phyloP scores from a whole-genome alignment of 23 tunicate species.

The Ciona savignyi region DNA sequence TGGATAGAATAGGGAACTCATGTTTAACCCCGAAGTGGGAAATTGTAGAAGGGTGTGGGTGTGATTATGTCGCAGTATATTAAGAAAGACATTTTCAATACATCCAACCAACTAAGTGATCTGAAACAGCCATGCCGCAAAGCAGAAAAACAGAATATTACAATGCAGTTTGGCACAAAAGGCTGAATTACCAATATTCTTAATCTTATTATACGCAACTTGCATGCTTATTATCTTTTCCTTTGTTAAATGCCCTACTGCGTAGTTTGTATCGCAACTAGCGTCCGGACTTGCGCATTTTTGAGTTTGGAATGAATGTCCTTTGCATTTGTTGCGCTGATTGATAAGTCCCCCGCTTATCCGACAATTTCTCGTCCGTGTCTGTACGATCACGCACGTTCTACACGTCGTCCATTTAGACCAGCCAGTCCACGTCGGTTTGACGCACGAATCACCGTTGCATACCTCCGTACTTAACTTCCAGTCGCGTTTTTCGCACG shows the following conservation, averaged over 20 bases:
- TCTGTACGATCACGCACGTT: not conserved
- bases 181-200: not conserved
- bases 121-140: too few species aligned
- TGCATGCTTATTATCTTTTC: not conserved
- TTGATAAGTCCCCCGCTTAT: not conserved
- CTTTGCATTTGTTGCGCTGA: not conserved
- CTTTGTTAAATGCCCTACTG: not conserved
- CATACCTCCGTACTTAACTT: not conserved
- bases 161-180: too few species aligned
- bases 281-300: not conserved
- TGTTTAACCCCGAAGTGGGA: too few species aligned
- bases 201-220: not conserved
- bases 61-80: too few species aligned
- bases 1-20: too few species aligned
- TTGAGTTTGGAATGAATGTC: not conserved
- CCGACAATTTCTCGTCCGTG: not conserved
- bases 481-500: conserved; percentile 1
- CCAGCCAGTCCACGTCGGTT: conserved; percentile 5
- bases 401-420: not conserved
- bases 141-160: too few species aligned
- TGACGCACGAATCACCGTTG: not conserved
- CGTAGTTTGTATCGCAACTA: conserved; percentile 1
- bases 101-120: too few species aligned
- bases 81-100: too few species aligned
- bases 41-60: too few species aligned